Base-by-base conservation (phyloP, 2,797 vertebrate species). In the Lepus townsendii region DNA sequence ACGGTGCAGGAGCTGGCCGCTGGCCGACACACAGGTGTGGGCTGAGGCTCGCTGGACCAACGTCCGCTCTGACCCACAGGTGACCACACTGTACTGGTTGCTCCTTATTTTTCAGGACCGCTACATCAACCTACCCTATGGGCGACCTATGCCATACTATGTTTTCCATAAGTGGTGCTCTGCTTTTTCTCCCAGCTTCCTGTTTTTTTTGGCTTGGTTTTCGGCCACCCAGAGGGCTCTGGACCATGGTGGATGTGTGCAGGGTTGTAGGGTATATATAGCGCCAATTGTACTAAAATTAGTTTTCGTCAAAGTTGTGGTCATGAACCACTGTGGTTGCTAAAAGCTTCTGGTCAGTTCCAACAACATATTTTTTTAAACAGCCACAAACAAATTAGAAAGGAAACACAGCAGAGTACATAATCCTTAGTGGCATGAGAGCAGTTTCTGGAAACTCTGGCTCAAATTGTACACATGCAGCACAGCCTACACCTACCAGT, bases 281-380 rank as follows among this genome's bases (percentile, higher is more conserved):
- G 71, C 65, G 91, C 83, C 63, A 71, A 71, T 6, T 92, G 69
- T 13, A 77, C 24, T 77, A 71, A 91, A 83, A 88, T 88, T 22
- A 47, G 13, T 77, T 92, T 83, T 88, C 63, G 32, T 77, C 5
- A 57, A 86, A 78, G 83, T 8, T 57, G 54, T 87, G 38, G 62
- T 78, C n/a, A 62, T 12, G 30, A 87, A 62, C 20, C 24, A 85
- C 2, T 30, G 9, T 8, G 65, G 17, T 71, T 83, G 7, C 5
- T 54, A 63, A 71, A 71, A 76, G 76, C 24, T 82, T 24, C 54
- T 71, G 63, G 54, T 65, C 71, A 47, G 42, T n/a, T 71, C 17
- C 63, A 83, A 83, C 26, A 47, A 47, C 42, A 47, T 10, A 47
- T 47, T 47, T 47, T 30, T 87, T 88, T 88, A 86, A 57, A 32